These are phyloP conservation scores for Pelusios castaneus DNA, from an alignment of 2,113 vertebrate genomes.

Conservation along the genomic window DNA sequence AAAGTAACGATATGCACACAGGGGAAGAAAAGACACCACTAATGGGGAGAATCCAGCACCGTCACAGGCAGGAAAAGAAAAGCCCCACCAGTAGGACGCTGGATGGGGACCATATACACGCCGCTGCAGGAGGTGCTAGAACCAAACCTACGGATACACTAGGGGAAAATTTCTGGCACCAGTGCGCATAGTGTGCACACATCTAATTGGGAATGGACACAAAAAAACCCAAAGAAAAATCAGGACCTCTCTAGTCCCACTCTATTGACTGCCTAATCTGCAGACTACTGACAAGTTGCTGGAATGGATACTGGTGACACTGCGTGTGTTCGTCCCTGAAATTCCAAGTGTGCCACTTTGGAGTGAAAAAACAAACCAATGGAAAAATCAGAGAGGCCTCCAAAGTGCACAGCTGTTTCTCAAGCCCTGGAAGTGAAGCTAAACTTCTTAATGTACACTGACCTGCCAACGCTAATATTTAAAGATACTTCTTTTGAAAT, in stretches of 20 bases:
- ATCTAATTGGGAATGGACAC: too few species aligned
- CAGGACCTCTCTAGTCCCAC: background rate
- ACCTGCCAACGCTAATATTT: background rate
- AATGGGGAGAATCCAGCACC: too few species aligned
- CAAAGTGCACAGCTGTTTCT: background rate
- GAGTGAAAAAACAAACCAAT: background rate
- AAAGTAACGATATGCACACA: too few species aligned
- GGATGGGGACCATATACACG: too few species aligned
- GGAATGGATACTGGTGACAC: background rate
- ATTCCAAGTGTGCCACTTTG: background rate
- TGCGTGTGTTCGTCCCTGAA: background rate
- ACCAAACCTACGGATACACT: too few species aligned
- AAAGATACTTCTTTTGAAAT: background rate
- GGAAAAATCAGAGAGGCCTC: background rate
- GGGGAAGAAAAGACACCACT: too few species aligned
- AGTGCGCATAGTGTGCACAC: too few species aligned
- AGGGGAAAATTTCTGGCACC: too few species aligned
- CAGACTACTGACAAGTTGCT: background rate
- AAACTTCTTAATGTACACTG: background rate
- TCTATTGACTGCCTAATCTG: background rate
- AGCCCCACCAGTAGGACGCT: too few species aligned
- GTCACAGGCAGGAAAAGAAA: too few species aligned
- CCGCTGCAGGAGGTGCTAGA: too few species aligned
- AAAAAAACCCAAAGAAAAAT: background rate
- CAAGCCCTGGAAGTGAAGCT: background rate